Evolutionary conservation across 2,113 vertebrate genomes (phyloP), one percentile per base, ranked within the genome.

Genomic region (Caretta caretta): DNA sequence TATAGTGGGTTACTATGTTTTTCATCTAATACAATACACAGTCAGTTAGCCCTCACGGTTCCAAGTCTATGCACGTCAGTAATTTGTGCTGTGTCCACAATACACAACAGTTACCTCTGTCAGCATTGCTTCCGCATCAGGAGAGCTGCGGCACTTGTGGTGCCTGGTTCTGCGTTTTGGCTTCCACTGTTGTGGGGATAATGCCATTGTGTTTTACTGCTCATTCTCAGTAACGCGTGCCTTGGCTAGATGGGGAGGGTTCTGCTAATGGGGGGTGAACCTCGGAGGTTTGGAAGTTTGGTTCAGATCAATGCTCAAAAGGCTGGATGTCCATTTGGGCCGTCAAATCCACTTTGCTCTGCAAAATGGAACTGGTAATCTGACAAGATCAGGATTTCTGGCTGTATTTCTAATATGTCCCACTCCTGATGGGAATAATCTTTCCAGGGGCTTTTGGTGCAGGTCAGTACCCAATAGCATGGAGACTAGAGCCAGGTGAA

Each of bases 371-470:
- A 25, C 0, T 0, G 8, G 27, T 81, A 27, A 10, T 92, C 93
- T 90, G 72, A 31, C 42, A 46, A 92, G 54, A 27, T 49, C 53
- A 0, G 1, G 5, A 19, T 24, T 69, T 69, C 31, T 80, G 35
- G 42, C 16, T 46, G 62, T 78, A 8, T 80, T 93, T 92, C 56
- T 22, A 51, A 42, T 54, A 27, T 56, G 31, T 88, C 27, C 56
- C 19, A 51, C 25, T 87, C 81, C 90, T 72, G 83, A 78, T 62
- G 85, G 79, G 59, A 95, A 78, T 76, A 1, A 5, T 83, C 38
- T 35, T 95, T 46, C 79, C 89, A 93, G 93, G 90, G 89, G 24
- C 1, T 25, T 49, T 57, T 84, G 80, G 85, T 94, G 92, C 62
- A 69, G 69, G 83, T 62, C 87, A 90, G 78, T 62, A 89, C 80